Conservation (phyloP, 1,140 invertebrate species). For the Drosophila bocqueti region DNA sequence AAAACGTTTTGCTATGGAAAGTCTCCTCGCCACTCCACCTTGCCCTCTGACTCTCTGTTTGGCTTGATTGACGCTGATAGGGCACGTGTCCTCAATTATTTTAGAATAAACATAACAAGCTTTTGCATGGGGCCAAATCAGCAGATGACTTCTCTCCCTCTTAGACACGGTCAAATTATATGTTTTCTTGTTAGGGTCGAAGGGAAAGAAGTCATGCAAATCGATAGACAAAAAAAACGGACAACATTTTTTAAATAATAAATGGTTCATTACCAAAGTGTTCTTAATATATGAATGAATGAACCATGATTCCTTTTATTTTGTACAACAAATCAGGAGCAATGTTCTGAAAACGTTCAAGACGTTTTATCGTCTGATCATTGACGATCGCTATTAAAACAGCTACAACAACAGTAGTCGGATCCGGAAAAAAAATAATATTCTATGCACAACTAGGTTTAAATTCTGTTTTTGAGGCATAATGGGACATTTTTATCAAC, state of each 20-base stretch:
- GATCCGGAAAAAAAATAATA: no score
- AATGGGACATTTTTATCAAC: no score
- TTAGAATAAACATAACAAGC: constrained; percentile 76
- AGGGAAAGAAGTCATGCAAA: neutral
- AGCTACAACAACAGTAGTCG: no score
- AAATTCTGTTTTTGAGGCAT: no score
- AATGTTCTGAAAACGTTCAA: no score
- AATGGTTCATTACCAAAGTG: neutral
- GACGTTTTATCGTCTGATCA: no score
- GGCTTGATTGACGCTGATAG: constrained; percentile 81
- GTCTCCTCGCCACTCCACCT: neutral
- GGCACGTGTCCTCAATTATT: constrained; percentile 82
- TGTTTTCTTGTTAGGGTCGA: neutral
- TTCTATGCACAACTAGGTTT: no score
- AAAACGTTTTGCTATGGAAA: constrained; percentile 58
- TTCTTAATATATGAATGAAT: no score
- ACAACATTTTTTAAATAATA: no score
- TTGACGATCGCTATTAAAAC: no score
- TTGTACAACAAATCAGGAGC: no score
- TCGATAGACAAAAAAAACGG: neutral
- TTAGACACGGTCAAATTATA: constrained; percentile 41
- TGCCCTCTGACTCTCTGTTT: constrained; percentile 43
- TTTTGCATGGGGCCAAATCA: constrained; percentile 49
- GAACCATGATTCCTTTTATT: no score
- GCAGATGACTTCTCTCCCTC: constrained; percentile 56